These are phyloP conservation scores for Nyleta sp. DNA, from an alignment of 2,888 invertebrate species.

Conservation along the genomic window DNA sequence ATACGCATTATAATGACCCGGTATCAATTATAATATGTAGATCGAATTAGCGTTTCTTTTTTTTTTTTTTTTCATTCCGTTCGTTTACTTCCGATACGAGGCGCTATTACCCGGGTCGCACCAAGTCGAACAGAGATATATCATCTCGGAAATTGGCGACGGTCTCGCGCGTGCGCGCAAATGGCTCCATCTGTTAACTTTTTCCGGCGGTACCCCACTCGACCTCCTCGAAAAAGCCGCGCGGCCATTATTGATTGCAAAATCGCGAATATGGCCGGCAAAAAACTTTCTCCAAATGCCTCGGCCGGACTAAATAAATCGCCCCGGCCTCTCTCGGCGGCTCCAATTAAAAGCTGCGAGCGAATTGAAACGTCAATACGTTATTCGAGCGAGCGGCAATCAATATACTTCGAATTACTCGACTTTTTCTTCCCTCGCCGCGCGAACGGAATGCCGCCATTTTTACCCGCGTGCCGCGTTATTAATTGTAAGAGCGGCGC, in stretches of 20 bases:
- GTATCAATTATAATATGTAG: constrained; percentile 40
- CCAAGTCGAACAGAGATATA: background rate
- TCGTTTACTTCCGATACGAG: constrained; percentile 1
- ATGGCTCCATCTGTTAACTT: constrained; percentile 17
- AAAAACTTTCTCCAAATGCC: constrained; percentile 36
- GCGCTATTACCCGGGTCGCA: background rate
- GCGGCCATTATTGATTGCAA: constrained; percentile 8
- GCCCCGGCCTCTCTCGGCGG: background rate
- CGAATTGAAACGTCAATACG: constrained; percentile 24
- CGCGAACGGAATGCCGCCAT: constrained; percentile 19
- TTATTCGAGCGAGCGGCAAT: constrained; percentile 14
- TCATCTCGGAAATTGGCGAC: constrained; percentile 7
- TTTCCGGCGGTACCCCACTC: background rate
- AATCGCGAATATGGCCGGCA: constrained; percentile 12
- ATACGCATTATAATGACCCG: constrained; percentile 16
- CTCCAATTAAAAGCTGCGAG: constrained; percentile 6
- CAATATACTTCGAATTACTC: constrained; percentile 22
- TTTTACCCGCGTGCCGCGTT: constrained; percentile 23
- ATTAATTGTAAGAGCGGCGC: constrained; percentile 34
- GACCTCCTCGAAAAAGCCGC: constrained; percentile 5
- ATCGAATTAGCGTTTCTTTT: constrained; percentile 19
- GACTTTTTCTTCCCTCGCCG: constrained; percentile 4
- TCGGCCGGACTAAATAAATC: constrained; percentile 12
- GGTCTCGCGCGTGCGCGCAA: constrained; percentile 5
- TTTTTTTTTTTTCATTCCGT: too few species aligned